Evolutionary conservation across 1,140 invertebrate species (phyloP).

Genomic region (Hypsibius dujardini): DNA sequence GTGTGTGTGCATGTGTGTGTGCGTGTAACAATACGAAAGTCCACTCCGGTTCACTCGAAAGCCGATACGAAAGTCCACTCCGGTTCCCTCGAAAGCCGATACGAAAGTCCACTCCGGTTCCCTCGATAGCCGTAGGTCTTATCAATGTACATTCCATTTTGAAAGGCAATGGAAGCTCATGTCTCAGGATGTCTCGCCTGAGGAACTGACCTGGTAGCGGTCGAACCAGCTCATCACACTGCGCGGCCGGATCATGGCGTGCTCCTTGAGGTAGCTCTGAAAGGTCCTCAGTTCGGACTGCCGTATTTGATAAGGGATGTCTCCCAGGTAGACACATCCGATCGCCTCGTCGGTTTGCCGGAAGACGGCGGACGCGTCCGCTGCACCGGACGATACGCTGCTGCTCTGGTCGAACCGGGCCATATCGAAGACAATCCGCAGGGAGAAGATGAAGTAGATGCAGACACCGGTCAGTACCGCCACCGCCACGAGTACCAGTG

Average conservation of each 20-base stretch:
- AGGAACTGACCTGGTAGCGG: too few species aligned
- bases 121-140: too few species aligned
- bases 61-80: too few species aligned
- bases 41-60: too few species aligned
- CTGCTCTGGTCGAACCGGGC: neutral
- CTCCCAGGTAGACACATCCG: slow-evolving; percentile 8
- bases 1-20: too few species aligned
- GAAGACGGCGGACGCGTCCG: neutral
- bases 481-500: neutral
- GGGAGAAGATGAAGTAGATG: slow-evolving; percentile 5
- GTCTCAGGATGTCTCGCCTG: too few species aligned
- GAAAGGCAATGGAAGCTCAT: too few species aligned
- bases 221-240: slow-evolving; percentile 5
- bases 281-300: neutral
- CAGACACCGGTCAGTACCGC: neutral
- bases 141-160: too few species aligned
- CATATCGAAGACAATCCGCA: neutral
- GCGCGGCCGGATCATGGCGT: neutral
- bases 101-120: too few species aligned
- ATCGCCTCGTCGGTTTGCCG: neutral
- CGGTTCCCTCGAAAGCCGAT: too few species aligned
- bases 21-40: too few species aligned
- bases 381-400: neutral
- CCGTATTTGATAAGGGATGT: neutral
- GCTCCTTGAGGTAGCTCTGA: slow-evolving; percentile 1